These are phyloP conservation scores for Lasioglossum figueresi DNA, from an alignment of 2,888 invertebrate genomes.

Conservation along the genomic window DNA sequence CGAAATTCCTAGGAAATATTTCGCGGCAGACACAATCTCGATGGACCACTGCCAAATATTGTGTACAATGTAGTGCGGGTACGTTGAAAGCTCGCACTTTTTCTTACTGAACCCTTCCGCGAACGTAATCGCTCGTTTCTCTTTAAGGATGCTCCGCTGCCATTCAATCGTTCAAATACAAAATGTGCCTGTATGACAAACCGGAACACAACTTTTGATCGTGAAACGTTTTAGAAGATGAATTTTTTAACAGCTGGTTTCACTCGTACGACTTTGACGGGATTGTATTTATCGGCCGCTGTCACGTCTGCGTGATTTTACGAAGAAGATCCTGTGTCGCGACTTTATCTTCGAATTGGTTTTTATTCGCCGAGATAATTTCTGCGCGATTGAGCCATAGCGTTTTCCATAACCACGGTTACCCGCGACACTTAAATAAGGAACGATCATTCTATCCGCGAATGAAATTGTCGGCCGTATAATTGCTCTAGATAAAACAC, in stretches of 20 bases:
- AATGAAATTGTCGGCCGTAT: constrained; percentile 38
- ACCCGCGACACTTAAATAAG: not conserved
- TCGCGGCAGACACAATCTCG: not conserved
- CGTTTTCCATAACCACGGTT: not conserved
- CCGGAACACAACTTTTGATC: too few relatives aligned
- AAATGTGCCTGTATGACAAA: too few relatives aligned
- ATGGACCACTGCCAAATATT: not conserved
- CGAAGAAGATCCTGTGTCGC: not conserved
- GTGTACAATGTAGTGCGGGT: not conserved
- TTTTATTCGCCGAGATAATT: not conserved
- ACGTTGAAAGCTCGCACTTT: not conserved
- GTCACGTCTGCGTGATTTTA: too few relatives aligned
- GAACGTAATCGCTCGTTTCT: not conserved
- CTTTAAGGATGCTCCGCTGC: too few relatives aligned
- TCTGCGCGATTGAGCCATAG: not conserved
- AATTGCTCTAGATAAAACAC: constrained; percentile 26
- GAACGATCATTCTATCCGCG: constrained; percentile 38
- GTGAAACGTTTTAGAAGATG: too few relatives aligned
- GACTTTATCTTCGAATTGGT: not conserved
- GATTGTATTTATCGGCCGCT: too few relatives aligned
- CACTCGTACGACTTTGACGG: too few relatives aligned
- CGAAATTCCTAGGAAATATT: not conserved
- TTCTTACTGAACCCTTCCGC: not conserved
- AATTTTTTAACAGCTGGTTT: too few relatives aligned
- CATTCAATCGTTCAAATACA: too few relatives aligned